Evolutionary conservation across 2,888 invertebrate species (phyloP), one percentile per base, ranked within the genome.

Genomic region (Eretmocerus hayati): DNA sequence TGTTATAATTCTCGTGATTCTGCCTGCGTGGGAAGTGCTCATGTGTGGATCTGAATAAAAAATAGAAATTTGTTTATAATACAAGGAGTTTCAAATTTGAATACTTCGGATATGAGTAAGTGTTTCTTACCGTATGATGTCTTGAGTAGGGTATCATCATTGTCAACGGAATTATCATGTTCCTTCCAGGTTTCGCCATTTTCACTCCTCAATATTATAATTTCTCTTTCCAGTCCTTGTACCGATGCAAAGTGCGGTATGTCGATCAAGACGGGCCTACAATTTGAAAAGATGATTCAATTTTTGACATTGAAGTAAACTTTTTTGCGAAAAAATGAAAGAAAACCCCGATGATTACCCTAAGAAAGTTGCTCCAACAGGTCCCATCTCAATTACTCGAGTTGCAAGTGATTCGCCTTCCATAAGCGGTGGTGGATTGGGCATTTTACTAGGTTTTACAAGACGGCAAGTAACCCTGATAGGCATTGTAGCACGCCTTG

Each of bases 121-220:
- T 26, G 8, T 22, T 15, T 3, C 8, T 81, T 85, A 49, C 90
- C 87, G 64, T 87, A 84, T 52, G 90, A 72, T 31, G 86, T 85
- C 40, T 78, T 79, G 63, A 80, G 74, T 2, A 69, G 48, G 60
- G 77, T 75, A 21, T 78, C 76, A 42, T 81, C 80, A 58, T 80
- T 80, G 51, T 77, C 78, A 42, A 72, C 74, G 53, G 77, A 77
- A 54, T 80, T 72, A 56, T 80, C 80, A 69, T 99, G 99, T 67
- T 99, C 99, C 56, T 91, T 87, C 99, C 99, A 99, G 23, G 89
- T 91, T 72, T 97, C 95, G 16, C 99, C 99, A 63, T 96, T 94
- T 73, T 99, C 97, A 4, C 95, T 95, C 41, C 97, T 82, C 54
- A 99, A 75, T 57, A 99, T 88, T 31, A 96, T 87, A 41, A 99